These are phyloP conservation scores for Cephonodes hylas DNA, from an alignment of 2,888 invertebrate genomes.

Conservation along the genomic window DNA sequence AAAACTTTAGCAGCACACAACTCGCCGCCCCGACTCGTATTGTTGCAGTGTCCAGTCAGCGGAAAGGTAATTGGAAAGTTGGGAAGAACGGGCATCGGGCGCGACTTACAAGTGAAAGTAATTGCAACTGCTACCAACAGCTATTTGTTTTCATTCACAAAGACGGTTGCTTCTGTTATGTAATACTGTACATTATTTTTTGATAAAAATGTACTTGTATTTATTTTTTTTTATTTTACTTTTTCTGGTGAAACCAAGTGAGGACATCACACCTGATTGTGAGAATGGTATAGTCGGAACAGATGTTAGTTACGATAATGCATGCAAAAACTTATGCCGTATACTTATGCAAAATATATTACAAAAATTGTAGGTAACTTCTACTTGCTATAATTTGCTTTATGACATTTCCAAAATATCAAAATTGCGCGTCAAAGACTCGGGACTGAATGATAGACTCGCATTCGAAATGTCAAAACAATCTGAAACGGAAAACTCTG, in stretches of 20 bases:
- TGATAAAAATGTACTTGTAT: not conserved
- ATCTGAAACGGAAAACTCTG: too few species aligned
- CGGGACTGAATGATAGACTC: too few species aligned
- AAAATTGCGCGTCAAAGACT: too few species aligned
- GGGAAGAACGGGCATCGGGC: slow-evolving; percentile 15
- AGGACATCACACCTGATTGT: too few species aligned
- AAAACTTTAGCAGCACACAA: not conserved
- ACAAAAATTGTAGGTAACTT: too few species aligned
- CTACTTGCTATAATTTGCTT: too few species aligned
- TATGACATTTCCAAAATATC: too few species aligned
- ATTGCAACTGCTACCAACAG: not conserved
- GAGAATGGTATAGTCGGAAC: too few species aligned
- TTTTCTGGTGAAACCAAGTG: too few species aligned
- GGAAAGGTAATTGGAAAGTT: slow-evolving; percentile 1
- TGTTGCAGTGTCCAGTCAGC: not conserved
- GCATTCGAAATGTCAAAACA: not conserved
- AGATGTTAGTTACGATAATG: too few species aligned
- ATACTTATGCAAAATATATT: too few species aligned
- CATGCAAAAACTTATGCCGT: too few species aligned
- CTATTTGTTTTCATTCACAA: not conserved
- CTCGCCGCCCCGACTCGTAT: not conserved
- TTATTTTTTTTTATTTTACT: not conserved
- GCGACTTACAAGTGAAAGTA: not conserved
- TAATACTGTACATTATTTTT: not conserved
- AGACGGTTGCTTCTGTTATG: not conserved